Evolutionary conservation across 2,888 invertebrate genomes (phyloP).

Genomic region (Standfussiana lucernea): DNA sequence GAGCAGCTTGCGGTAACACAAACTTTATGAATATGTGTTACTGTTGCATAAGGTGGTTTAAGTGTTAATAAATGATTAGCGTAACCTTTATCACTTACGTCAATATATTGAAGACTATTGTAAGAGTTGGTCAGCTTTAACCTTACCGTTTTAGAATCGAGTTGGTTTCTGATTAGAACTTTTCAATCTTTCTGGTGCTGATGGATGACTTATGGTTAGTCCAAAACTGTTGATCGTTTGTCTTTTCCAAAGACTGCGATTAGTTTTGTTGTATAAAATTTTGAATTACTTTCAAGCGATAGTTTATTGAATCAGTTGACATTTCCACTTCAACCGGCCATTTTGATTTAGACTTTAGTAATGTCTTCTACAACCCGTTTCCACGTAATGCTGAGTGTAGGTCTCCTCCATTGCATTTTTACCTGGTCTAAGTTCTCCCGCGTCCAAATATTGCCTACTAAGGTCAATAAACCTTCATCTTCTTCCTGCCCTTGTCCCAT

Average conservation of each 20-base stretch:
- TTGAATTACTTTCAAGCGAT: neutral
- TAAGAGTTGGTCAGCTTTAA: neutral
- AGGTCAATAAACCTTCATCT: too few species aligned
- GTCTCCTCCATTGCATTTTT: neutral
- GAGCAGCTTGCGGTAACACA: neutral
- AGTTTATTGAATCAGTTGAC: neutral
- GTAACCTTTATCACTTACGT: neutral
- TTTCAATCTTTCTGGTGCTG: neutral
- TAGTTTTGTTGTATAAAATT: neutral
- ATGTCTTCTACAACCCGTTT: neutral
- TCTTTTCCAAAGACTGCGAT: neutral
- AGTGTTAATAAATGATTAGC: slow-evolving; percentile 17
- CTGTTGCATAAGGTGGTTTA: neutral
- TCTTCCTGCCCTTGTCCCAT: too few species aligned
- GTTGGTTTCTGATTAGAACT: neutral
- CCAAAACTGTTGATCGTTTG: neutral
- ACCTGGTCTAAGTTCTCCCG: too few species aligned
- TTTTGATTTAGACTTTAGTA: neutral
- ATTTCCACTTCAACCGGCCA: neutral
- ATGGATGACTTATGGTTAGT: neutral
- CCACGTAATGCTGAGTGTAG: neutral
- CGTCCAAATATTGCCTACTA: too few species aligned
- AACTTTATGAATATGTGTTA: slow-evolving; percentile 19
- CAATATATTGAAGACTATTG: neutral
- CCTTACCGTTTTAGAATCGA: neutral